Base-by-base conservation (phyloP, 2,797 vertebrate genomes). In the Aplochiton taeniatus region DNA sequence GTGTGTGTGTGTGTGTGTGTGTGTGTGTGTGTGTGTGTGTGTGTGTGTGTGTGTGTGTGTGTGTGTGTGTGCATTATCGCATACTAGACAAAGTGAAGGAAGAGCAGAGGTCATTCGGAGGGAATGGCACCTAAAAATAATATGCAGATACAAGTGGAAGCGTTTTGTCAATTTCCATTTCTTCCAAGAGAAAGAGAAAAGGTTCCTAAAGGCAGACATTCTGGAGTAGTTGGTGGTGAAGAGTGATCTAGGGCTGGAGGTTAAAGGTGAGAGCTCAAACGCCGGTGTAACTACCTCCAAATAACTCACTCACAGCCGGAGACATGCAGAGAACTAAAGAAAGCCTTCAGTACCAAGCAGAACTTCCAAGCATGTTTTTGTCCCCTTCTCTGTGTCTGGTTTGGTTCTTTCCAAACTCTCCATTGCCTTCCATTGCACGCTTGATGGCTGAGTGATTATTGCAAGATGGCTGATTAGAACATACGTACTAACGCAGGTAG, bases 91-190 rank as follows among this genome's bases (percentile, higher is more conserved):
- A 72, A 74, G 65, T 69, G 50, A 77, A 51, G 73, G 79, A 77
- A 84, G 82, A 81, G 74, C 31, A 31, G 31, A 69, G 53, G 56
- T 59, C 70, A 74, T 75, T 65, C 44, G 49, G 71, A 56, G 64
- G 74, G 63, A 76, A 70, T 58, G 63, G 57, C 4, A 20, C 71
- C 42, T 31, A 77, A 83, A 76, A 5, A 14, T 50, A 66, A 71
- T 66, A 69, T 78, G 76, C 83, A 86, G 68, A 63, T 82, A 88
- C 74, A 78, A 64, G 68, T 82, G 79, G 19, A 45, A 31, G 31
- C 31, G 31, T 31, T 31, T 31, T 31, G 31, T 6, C 6, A 2
- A 31, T 31, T 31, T 31, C 31, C 31, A 31, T 31, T 2, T 31
- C 31, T 2, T 31, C 6, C 31, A 3, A 31, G 31, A 31, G 31